Base-by-base conservation (phyloP, 2,888 invertebrate genomes). In the Andrena fulva region DNA sequence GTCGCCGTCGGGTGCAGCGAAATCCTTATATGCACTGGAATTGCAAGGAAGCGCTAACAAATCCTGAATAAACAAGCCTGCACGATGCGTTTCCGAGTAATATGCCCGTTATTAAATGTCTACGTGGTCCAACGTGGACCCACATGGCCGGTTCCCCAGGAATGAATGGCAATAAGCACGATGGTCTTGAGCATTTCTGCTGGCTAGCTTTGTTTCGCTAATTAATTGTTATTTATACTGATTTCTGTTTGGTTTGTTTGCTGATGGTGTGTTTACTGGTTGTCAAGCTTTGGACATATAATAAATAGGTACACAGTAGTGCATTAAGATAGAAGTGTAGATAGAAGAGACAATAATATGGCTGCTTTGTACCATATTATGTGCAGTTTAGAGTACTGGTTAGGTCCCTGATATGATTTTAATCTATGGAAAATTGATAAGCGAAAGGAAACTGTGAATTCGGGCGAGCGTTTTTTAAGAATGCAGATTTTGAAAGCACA, bases 1-100 rank as follows among this genome's bases (percentile, higher is more conserved):
- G 35, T 35, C 27, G 48, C 24, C 29, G 70, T 66, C 24, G 48
- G 48, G 16, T 52, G 59, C 64, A 60, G 1, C 42, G 48, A 59
- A 62, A 60, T 67, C 59, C 69, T 52, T 62, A n/a, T 60, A 68
- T 50, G 77, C 77, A 27, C 31, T 24, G 66, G 67, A 82, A 84
- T 78, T 50, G 62, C 82, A 75, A 69, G 72, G 75, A 82, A 82
- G 35, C 74, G 80, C 78, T 54, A 77, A 82, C 82, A 73, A 77
- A 82, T 84, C 83, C 75, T 75, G 75, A 60, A 75, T 59, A 84
- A 84, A 84, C 79, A 82, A 60, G 77, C 54, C 64, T 20, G 78
- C 66, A 33, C 68, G 80, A 75, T 80, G 70, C 68, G 77, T 77
- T 66, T 54, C 70, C 72, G 48, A 80, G 78, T 82, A 82, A 85